These are phyloP conservation scores for Apostichopus leukothele DNA, from an alignment of 53 echinoderm and acorn worm genomes.

Conservation along the genomic window DNA sequence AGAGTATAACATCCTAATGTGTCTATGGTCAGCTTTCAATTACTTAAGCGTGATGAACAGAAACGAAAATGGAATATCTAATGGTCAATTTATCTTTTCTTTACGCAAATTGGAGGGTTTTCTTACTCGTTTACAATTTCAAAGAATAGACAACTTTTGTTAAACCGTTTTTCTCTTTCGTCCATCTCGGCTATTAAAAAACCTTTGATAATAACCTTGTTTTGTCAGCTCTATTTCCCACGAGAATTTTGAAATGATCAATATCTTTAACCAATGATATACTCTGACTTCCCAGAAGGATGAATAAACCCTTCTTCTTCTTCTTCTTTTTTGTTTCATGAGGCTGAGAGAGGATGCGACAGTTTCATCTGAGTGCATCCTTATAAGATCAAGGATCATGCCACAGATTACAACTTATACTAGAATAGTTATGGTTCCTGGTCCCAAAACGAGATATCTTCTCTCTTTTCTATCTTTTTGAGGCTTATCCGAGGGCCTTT, in stretches of 20 bases:
- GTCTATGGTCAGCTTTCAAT: neutral
- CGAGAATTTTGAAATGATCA: neutral
- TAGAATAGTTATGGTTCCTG: too few species aligned
- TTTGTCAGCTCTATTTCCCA: neutral
- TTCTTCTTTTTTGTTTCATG: constrained; percentile 1
- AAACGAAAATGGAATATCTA: neutral
- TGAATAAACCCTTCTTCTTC: neutral
- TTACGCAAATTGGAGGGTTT: neutral
- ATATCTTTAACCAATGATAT: neutral
- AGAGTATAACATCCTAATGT: too few species aligned
- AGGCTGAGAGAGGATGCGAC: neutral
- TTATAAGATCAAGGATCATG: too few species aligned
- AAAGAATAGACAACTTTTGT: neutral
- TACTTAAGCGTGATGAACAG: neutral
- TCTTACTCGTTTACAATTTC: neutral
- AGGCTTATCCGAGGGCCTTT: too few species aligned
- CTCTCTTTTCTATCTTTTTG: too few species aligned
- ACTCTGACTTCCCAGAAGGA: constrained; percentile 13
- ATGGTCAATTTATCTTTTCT: neutral
- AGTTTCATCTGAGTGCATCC: too few species aligned
- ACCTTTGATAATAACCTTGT: neutral
- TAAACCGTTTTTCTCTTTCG: neutral
- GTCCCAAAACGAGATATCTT: too few species aligned
- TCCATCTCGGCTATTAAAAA: neutral
- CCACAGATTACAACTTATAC: too few species aligned